Evolutionary conservation across 2,113 vertebrate genomes (phyloP).

Genomic region (Elaphurus davidianus): DNA sequence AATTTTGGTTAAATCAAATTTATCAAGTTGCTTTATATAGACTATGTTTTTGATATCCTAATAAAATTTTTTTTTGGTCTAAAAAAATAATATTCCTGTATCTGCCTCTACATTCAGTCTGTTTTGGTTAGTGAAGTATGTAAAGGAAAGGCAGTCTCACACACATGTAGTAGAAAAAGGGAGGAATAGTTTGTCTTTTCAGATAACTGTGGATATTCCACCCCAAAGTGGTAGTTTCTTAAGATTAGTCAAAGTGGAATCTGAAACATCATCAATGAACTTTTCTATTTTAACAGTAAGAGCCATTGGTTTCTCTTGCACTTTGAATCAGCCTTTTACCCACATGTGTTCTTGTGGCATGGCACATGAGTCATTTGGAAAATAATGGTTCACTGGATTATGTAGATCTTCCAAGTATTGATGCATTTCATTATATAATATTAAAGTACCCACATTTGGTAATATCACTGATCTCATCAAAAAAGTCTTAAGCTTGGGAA

Average conservation of each 20-base stretch:
- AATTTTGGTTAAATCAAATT: background rate
- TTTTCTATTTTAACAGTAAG: background rate
- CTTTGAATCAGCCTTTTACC: slow-evolving; percentile 9
- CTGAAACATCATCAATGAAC: background rate
- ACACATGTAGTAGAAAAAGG: background rate
- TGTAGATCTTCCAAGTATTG: background rate
- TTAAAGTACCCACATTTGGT: background rate
- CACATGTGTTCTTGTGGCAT: slow-evolving; percentile 8
- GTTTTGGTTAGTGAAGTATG: background rate
- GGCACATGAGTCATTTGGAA: background rate
- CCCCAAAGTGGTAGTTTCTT: background rate
- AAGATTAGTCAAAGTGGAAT: background rate
- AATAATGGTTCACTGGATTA: slow-evolving; percentile 24
- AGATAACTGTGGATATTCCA: background rate
- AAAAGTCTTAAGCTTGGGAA: slow-evolving; percentile 2
- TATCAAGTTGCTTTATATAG: background rate
- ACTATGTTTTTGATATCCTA: no score
- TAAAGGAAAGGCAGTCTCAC: background rate
- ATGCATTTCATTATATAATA: background rate
- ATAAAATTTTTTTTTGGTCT: no score
- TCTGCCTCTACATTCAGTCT: background rate
- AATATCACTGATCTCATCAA: background rate
- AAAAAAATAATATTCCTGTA: background rate
- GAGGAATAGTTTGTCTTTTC: background rate
- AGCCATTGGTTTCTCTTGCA: background rate